Evolutionary conservation across 2,113 vertebrate genomes (phyloP).

Genomic region (Percopsis transmontana): DNA sequence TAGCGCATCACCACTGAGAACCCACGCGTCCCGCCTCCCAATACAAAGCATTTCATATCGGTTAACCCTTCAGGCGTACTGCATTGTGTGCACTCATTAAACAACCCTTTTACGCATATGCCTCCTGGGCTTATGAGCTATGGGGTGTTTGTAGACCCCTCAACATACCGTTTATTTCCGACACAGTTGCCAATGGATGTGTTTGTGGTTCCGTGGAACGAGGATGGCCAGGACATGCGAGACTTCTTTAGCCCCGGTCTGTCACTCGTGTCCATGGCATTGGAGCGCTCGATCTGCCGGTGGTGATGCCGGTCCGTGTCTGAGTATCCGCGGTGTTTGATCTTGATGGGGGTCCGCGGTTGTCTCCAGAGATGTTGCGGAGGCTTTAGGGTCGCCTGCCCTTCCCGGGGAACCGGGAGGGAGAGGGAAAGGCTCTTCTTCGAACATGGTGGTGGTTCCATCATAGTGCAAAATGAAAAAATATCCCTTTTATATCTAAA

Average conservation of each 20-base stretch:
- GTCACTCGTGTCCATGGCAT: constrained; percentile 93
- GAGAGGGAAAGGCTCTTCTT: constrained; percentile 91
- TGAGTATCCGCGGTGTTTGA: constrained; percentile 84
- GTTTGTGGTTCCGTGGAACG: constrained; percentile 88
- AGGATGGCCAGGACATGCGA: constrained; percentile 96
- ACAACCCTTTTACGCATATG: constrained; percentile 64
- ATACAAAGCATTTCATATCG: constrained; percentile 59
- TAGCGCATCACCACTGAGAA: constrained; percentile 66
- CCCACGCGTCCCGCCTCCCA: constrained; percentile 75
- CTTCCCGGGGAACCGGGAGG: constrained; percentile 89
- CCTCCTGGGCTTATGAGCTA: constrained; percentile 56
- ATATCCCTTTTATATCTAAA: constrained; percentile 41
- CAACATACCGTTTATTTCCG: constrained; percentile 81
- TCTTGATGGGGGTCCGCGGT: constrained; percentile 88
- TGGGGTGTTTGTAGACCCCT: constrained; percentile 44
- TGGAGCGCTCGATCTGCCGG: constrained; percentile 91
- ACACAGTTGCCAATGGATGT: constrained; percentile 79
- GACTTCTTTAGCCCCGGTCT: constrained; percentile 89
- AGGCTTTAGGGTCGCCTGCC: constrained; percentile 86
- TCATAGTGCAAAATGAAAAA: constrained; percentile 72
- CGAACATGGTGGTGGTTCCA: constrained; percentile 86
- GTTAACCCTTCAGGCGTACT: constrained; percentile 70
- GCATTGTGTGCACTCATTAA: constrained; percentile 66
- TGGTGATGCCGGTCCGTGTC: constrained; percentile 84
- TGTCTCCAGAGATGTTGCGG: constrained; percentile 93